Evolutionary conservation across 2,113 vertebrate genomes (phyloP).

Genomic region (Polyodon spathula): DNA sequence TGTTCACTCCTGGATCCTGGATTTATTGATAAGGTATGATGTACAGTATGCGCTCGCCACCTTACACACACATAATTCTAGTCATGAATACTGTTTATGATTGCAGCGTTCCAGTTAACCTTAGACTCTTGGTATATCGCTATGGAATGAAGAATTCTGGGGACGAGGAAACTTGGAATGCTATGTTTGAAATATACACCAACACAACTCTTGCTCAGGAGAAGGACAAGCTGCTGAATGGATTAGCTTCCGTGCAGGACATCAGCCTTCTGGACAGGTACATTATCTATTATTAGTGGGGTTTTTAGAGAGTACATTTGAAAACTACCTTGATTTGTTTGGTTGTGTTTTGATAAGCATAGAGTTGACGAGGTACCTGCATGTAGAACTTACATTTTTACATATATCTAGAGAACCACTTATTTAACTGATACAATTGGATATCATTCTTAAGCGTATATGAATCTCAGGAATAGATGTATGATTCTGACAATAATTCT

Average conservation of each 20-base stretch:
- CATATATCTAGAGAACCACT: too few species aligned
- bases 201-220: conserved; percentile 76
- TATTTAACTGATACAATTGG: too few species aligned
- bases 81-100: conserved; percentile 16
- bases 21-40: too few species aligned
- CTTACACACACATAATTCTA: background rate
- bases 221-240: conserved; percentile 90
- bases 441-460: too few species aligned
- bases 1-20: too few species aligned
- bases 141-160: conserved; percentile 84
- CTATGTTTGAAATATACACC: conserved; percentile 69
- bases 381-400: too few species aligned
- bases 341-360: too few species aligned
- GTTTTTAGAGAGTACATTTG: too few species aligned
- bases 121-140: conserved; percentile 79
- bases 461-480: too few species aligned
- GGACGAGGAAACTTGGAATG: conserved; percentile 60
- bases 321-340: too few species aligned
- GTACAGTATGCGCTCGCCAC: background rate
- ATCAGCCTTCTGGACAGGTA: conserved; percentile 69
- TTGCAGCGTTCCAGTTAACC: conserved; percentile 67
- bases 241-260: conserved; percentile 74
- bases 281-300: conserved; percentile 1
- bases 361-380: too few species aligned
- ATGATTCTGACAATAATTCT: too few species aligned